Percentiles rank a stretch among this genome's conserved stretches.
Evolutionary conservation across 2,888 invertebrate species (phyloP).

Genomic region (Branchipolynoe longqiensis): DNA sequence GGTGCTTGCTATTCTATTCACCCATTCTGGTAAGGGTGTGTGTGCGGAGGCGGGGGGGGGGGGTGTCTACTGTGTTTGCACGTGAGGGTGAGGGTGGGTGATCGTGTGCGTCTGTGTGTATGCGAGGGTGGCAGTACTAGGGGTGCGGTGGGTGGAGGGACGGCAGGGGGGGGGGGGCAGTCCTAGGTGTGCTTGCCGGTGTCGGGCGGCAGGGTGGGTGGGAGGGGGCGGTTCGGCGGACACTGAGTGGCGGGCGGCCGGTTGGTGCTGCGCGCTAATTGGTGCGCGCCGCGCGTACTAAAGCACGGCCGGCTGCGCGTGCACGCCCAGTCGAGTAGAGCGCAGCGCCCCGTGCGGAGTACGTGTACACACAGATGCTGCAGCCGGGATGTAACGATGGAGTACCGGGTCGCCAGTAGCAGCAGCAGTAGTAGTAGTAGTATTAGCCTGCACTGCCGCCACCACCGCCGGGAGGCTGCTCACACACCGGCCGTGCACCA

Average conservation of each 20-base stretch:
- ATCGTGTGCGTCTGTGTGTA: too few relatives aligned
- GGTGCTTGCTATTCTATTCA: background rate
- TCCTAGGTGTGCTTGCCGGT: too few relatives aligned
- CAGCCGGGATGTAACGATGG: too few relatives aligned
- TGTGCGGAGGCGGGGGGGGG: too few relatives aligned
- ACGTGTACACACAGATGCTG: too few relatives aligned
- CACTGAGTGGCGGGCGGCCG: background rate
- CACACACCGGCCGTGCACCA: too few relatives aligned
- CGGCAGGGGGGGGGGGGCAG: background rate
- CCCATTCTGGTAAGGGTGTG: too few relatives aligned
- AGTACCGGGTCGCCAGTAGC: slow-evolving; percentile 6
- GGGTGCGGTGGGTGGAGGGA: background rate
- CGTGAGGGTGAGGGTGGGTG: too few relatives aligned
- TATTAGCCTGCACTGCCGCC: background rate
- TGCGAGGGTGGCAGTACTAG: background rate
- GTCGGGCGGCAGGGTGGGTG: background rate
- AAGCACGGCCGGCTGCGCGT: slow-evolving; percentile 12
- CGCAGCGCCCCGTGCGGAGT: background rate
- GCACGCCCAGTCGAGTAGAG: slow-evolving; percentile 1
- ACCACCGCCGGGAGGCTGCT: background rate
- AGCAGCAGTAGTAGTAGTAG: too few relatives aligned
- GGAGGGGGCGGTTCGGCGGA: background rate
- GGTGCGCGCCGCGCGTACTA: background rate
- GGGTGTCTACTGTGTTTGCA: too few relatives aligned
- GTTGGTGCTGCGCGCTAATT: background rate